phyloP scores from a whole-genome alignment of 1,140 invertebrate species.

The Drosophila ercepeae region DNA sequence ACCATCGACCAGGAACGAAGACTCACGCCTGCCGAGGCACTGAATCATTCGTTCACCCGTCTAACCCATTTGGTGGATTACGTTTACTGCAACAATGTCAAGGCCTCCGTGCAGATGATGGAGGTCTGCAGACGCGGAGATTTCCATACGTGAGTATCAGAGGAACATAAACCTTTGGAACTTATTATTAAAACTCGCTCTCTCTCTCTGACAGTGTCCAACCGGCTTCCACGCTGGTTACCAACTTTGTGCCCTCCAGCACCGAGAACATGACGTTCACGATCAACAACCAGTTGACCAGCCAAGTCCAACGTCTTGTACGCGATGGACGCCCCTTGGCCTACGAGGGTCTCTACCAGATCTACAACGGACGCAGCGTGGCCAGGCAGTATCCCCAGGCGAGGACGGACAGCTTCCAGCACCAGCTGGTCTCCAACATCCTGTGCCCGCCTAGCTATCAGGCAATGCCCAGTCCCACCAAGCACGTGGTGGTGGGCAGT shows the following conservation, averaged over 20 bases:
- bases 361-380: conserved; percentile 92
- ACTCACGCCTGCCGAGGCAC: conserved; percentile 96
- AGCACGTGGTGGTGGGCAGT: conserved; percentile 94
- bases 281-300: conserved; percentile 92
- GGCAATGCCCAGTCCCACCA: conserved; percentile 91
- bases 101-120: conserved; percentile 98
- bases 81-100: conserved; percentile 97
- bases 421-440: conserved; percentile 95
- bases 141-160: conserved; percentile 85
- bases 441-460: conserved; percentile 95
- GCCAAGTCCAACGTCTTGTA: conserved; percentile 89
- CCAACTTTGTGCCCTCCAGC: conserved; percentile 90
- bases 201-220: conserved; percentile 84
- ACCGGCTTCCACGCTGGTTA: conserved; percentile 87
- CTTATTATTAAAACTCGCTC: not conserved
- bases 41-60: conserved; percentile 97
- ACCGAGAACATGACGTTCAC: conserved; percentile 94
- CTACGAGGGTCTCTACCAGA: conserved; percentile 92
- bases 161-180: not conserved
- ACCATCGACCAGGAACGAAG: conserved; percentile 98
- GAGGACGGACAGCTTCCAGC: conserved; percentile 91
- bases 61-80: conserved; percentile 97
- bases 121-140: conserved; percentile 91
- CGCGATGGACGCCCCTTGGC: conserved; percentile 86
- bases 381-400: conserved; percentile 87